These are phyloP conservation scores for Lophochroa leadbeateri DNA, from an alignment of 2,113 vertebrate genomes.

Conservation along the genomic window DNA sequence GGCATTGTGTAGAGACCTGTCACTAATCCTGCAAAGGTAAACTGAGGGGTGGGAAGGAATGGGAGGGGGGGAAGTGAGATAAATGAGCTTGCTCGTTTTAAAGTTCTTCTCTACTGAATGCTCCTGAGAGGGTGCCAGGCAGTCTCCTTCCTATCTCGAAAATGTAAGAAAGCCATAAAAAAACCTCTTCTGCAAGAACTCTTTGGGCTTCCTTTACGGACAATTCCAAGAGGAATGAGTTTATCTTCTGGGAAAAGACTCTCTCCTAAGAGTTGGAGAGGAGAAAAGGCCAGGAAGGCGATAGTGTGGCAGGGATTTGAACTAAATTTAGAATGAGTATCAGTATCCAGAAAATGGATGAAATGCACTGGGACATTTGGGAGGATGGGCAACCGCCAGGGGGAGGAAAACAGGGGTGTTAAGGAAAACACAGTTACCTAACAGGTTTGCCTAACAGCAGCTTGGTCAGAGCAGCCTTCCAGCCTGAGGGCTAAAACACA, in stretches of 20 bases:
- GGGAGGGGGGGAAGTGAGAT: neutral
- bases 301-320: neutral
- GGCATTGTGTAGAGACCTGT: neutral
- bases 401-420: fast-evolving
- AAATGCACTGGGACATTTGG: neutral
- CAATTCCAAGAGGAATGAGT: neutral
- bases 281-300: neutral
- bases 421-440: neutral
- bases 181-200: neutral
- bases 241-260: neutral
- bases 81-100: neutral
- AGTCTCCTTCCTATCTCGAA: neutral
- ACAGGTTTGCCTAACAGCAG: neutral
- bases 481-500: neutral
- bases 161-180: neutral
- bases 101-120: neutral
- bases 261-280: neutral
- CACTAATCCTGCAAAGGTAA: neutral
- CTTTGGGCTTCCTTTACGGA: neutral
- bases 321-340: neutral
- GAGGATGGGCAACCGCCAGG: neutral
- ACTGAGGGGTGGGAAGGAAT: neutral
- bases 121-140: neutral
- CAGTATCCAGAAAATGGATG: neutral
- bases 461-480: neutral